phyloP scores from a whole-genome alignment of 2,113 vertebrate species.

The Nicator chloris region DNA sequence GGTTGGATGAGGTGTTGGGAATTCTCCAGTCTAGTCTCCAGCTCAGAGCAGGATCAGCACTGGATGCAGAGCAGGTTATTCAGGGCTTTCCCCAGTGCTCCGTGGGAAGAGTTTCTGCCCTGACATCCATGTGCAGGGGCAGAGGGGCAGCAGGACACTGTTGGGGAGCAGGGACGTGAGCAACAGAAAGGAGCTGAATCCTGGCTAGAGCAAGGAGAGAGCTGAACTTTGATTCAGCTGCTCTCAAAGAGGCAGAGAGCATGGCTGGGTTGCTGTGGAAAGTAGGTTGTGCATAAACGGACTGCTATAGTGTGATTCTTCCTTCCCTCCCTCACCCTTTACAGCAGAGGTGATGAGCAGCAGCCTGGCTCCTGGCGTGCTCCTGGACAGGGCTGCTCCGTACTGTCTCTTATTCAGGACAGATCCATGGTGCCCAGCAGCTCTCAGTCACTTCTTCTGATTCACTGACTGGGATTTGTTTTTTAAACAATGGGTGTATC shows the following conservation, averaged over 20 bases:
- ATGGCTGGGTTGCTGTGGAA: not conserved
- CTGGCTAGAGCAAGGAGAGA: not conserved
- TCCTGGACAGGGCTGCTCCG: not conserved
- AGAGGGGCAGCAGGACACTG: not conserved
- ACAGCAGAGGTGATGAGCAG: not conserved
- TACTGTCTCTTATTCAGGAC: not conserved
- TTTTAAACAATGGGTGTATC: not conserved
- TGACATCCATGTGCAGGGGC: not conserved
- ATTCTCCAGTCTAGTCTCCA: not conserved
- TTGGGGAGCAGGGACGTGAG: not conserved
- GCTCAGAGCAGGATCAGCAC: not conserved
- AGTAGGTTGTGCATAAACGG: not conserved
- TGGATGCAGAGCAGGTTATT: not conserved
- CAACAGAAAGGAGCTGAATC: not conserved
- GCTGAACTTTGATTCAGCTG: not conserved
- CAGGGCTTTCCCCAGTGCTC: not conserved
- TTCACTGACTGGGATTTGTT: not conserved
- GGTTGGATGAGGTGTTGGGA: not conserved
- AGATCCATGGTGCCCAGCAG: not conserved
- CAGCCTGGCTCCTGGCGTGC: not conserved
- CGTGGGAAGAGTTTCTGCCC: not conserved
- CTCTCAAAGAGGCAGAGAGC: not conserved
- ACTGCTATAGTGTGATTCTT: not conserved
- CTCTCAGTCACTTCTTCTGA: not conserved
- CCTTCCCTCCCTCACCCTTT: not conserved